Conservation (phyloP, 2,113 vertebrate species). For the Regulus satrapa region DNA sequence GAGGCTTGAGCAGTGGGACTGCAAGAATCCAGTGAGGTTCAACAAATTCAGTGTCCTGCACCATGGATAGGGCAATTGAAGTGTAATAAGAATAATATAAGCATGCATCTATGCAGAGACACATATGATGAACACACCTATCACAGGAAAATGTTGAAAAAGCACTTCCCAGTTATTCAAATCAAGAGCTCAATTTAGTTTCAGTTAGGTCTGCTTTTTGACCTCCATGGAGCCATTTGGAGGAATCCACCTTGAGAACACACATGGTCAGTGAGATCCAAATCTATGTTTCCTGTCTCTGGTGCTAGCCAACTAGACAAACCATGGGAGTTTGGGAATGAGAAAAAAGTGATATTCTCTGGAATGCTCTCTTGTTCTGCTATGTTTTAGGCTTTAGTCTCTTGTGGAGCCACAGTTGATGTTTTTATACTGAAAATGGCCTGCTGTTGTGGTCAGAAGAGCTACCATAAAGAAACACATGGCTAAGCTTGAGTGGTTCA, state of each 20-base stretch:
- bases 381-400: not conserved
- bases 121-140: no score
- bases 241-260: not conserved
- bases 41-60: not conserved
- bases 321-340: accelerated
- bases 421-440: not conserved
- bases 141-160: no score
- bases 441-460: not conserved
- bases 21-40: not conserved
- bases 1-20: not conserved
- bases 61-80: not conserved
- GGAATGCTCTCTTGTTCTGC: not conserved
- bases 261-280: not conserved
- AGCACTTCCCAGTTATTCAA: no score
- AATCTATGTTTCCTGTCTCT: not conserved
- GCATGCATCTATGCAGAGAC: no score
- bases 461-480: not conserved
- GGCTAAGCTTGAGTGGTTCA: not conserved
- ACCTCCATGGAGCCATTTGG: not conserved
- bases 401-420: not conserved
- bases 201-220: not conserved
- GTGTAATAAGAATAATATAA: no score
- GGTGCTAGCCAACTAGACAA: not conserved
- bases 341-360: not conserved
- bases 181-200: no score